phyloP scores from a whole-genome alignment of 1,140 invertebrate species.

The Telenomus remus region DNA sequence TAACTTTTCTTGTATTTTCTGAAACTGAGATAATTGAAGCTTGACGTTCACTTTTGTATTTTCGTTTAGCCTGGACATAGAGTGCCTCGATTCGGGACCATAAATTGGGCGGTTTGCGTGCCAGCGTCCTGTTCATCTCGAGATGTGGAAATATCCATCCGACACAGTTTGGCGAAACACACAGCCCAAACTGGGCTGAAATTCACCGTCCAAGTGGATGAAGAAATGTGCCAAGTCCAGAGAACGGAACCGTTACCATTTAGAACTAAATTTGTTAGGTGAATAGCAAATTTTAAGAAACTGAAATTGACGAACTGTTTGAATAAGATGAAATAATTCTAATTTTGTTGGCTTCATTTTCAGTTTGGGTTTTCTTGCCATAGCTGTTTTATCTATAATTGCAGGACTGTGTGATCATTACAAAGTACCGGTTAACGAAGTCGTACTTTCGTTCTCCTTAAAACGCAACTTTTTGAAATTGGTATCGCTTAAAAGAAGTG shows the following conservation, averaged over 20 bases:
- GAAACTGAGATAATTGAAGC: background rate
- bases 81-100: slow-evolving; percentile 78
- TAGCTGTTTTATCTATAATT: slow-evolving; percentile 62
- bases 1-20: background rate
- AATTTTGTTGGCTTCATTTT: slow-evolving; percentile 26
- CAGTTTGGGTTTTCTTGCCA: slow-evolving; percentile 66
- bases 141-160: slow-evolving; percentile 78
- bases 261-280: slow-evolving; percentile 75
- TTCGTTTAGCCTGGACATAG: slow-evolving; percentile 79
- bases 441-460: slow-evolving; percentile 81
- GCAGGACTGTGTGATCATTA: slow-evolving; percentile 68
- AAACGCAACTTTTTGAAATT: slow-evolving; percentile 78
- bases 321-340: too few species aligned
- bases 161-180: slow-evolving; percentile 71
- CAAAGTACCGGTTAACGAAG: slow-evolving; percentile 62
- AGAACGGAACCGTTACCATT: slow-evolving; percentile 63
- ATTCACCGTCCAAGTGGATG: slow-evolving; percentile 76
- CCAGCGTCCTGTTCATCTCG: slow-evolving; percentile 76
- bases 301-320: too few species aligned
- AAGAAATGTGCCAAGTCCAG: slow-evolving; percentile 78
- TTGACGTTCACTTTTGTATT: background rate
- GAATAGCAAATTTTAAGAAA: too few species aligned
- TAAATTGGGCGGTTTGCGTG: slow-evolving; percentile 80
- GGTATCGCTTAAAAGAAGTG: slow-evolving; percentile 74
- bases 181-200: slow-evolving; percentile 73